Conservation (phyloP, 2,888 invertebrate species). For the Andrena praecox region DNA sequence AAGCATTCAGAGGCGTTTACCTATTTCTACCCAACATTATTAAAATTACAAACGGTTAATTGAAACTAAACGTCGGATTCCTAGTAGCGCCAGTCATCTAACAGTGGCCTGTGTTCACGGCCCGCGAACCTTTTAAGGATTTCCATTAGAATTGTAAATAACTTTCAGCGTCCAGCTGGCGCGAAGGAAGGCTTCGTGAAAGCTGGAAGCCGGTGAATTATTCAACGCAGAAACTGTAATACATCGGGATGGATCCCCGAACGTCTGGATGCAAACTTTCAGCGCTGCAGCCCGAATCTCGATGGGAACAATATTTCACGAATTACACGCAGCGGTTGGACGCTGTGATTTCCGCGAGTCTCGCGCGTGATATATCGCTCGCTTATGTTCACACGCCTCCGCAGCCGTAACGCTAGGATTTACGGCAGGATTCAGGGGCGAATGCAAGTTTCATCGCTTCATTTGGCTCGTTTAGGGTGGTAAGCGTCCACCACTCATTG, state of each 20-base stretch:
- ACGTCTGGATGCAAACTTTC: neutral
- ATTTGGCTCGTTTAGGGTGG: conserved; percentile 17
- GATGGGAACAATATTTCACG: neutral
- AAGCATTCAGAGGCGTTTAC: no score
- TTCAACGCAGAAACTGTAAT: conserved; percentile 29
- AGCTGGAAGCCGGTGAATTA: conserved; percentile 44
- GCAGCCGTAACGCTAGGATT: neutral
- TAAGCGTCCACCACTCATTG: conserved; percentile 23
- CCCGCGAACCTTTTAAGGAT: conserved; percentile 17
- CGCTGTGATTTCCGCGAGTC: neutral
- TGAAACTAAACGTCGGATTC: neutral
- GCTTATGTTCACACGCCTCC: neutral
- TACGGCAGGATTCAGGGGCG: neutral
- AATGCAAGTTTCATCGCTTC: conserved; percentile 38
- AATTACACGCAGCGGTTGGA: neutral
- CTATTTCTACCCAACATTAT: no score
- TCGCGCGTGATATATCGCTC: neutral
- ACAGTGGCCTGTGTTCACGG: conserved; percentile 1
- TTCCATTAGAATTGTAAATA: conserved; percentile 45
- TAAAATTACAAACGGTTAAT: neutral
- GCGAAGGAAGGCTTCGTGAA: conserved; percentile 11
- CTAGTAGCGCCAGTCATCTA: neutral
- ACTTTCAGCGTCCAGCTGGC: conserved; percentile 9
- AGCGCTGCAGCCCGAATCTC: neutral
- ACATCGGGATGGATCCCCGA: conserved; percentile 13